A percentile compares a stretch with the other conserved stretches of the same genome.
Conservation (phyloP, 2,797 vertebrate species). For the Paramormyrops hopkinsi region DNA sequence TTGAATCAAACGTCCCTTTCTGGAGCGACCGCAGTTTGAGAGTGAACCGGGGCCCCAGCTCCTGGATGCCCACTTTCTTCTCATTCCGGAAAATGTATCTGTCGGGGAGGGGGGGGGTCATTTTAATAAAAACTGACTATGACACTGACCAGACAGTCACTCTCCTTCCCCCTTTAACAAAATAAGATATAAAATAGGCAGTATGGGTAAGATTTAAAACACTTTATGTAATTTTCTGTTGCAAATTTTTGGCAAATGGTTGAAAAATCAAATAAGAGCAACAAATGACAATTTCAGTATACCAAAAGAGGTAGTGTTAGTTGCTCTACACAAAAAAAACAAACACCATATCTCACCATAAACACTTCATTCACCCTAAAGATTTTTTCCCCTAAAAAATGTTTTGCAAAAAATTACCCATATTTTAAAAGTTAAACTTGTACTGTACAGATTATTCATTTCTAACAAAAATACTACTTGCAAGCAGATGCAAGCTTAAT, state of each 20-base stretch:
- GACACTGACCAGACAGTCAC: not conserved
- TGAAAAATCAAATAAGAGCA: too few relatives aligned
- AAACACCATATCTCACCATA: not conserved
- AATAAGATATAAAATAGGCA: not conserved
- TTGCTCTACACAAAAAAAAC: not conserved
- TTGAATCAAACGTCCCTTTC: slow-evolving; percentile 97
- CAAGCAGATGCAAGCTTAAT: not conserved
- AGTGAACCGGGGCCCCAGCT: slow-evolving; percentile 94
- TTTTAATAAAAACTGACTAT: not conserved
- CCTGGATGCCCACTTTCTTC: slow-evolving; percentile 95
- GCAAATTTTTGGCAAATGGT: not conserved
- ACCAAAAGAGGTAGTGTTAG: not conserved
- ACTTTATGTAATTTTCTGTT: not conserved
- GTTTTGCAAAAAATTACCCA: not conserved
- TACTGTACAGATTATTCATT: not conserved
- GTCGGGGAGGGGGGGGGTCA: not conserved
- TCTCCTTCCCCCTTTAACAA: not conserved
- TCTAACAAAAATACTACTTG: not conserved
- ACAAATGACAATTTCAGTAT: not conserved
- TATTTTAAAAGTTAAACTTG: not conserved
- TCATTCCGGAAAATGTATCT: slow-evolving; percentile 99
- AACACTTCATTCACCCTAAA: not conserved
- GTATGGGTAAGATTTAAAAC: not conserved
- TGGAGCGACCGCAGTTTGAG: slow-evolving; percentile 93
- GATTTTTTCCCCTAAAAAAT: not conserved